phyloP scores from a whole-genome alignment of 1,140 invertebrate genomes.

The Pomacea maculata region DNA sequence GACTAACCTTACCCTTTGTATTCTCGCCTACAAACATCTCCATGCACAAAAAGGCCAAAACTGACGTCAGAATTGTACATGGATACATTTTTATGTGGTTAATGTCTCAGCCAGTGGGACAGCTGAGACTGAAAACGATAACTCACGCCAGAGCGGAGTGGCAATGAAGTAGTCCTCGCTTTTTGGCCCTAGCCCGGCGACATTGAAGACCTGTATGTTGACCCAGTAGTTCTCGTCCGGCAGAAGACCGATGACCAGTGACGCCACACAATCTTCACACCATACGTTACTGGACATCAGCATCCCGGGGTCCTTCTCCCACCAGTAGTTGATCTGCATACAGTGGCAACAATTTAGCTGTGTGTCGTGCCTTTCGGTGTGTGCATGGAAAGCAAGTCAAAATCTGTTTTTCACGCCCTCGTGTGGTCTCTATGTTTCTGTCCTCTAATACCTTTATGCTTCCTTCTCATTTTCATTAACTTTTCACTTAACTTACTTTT shows the following conservation, averaged over 20 bases:
- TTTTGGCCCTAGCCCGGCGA: background rate
- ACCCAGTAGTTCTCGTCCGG: background rate
- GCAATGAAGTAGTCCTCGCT: conserved; percentile 1
- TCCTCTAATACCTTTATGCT: background rate
- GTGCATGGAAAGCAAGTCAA: background rate
- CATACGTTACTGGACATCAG: background rate
- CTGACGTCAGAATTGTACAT: no score
- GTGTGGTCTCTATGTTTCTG: background rate
- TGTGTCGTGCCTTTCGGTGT: no score
- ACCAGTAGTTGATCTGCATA: background rate
- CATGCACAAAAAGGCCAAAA: no score
- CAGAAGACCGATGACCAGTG: background rate
- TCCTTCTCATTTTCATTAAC: background rate
- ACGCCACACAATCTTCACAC: background rate
- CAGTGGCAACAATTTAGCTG: no score
- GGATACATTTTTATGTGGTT: no score
- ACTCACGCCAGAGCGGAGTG: no score
- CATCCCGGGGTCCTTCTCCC: no score
- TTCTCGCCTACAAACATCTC: no score
- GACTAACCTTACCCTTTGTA: no score
- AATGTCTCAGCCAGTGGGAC: no score
- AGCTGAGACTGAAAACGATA: no score
- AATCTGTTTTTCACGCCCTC: background rate
- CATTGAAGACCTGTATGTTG: background rate
- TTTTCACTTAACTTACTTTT: background rate